A percentile compares a stretch with the other conserved stretches of the same genome.
phyloP scores from a whole-genome alignment of 1,140 invertebrate genomes.

The Paracyclopina nana region DNA sequence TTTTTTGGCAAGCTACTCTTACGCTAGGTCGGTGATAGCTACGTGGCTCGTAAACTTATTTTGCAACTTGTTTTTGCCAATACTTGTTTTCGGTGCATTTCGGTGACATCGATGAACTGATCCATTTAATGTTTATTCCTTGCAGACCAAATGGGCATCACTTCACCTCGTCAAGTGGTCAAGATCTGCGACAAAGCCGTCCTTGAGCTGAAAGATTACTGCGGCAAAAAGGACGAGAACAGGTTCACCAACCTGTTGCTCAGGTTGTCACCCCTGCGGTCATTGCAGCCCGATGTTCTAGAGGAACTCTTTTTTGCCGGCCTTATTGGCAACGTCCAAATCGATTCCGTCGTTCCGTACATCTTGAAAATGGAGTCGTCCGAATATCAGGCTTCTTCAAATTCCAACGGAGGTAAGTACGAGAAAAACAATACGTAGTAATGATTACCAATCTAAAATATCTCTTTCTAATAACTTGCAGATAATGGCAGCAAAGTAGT shows the following conservation, averaged over 20 bases:
- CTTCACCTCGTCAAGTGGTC: slow-evolving; percentile 32
- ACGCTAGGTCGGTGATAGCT: too few relatives aligned
- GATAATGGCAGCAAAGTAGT: too few relatives aligned
- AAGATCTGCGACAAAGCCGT: slow-evolving; percentile 49
- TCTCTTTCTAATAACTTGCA: too few relatives aligned
- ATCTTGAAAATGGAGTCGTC: slow-evolving; percentile 54
- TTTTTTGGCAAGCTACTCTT: too few relatives aligned
- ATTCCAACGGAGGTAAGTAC: too few relatives aligned
- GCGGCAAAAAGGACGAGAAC: slow-evolving; percentile 31
- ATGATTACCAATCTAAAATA: slow-evolving; percentile 10
- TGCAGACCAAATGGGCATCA: slow-evolving; percentile 28
- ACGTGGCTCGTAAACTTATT: too few relatives aligned
- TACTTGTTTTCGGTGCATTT: too few relatives aligned
- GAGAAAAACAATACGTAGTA: slow-evolving; percentile 17
- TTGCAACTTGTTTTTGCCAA: too few relatives aligned
- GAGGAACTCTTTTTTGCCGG: slow-evolving; percentile 85
- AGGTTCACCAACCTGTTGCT: slow-evolving; percentile 45
- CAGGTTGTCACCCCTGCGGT: slow-evolving; percentile 49
- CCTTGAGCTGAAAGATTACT: slow-evolving; percentile 40
- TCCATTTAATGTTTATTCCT: too few relatives aligned
- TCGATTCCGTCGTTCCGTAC: slow-evolving; percentile 77
- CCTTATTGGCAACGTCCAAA: slow-evolving; percentile 72
- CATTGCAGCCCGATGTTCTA: slow-evolving; percentile 50
- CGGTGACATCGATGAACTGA: too few relatives aligned
- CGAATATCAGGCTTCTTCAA: slow-evolving; percentile 25